Evolutionary conservation across 1,140 invertebrate genomes (phyloP), one percentile per base, ranked within the genome.

Genomic region (Telenomus remus): DNA sequence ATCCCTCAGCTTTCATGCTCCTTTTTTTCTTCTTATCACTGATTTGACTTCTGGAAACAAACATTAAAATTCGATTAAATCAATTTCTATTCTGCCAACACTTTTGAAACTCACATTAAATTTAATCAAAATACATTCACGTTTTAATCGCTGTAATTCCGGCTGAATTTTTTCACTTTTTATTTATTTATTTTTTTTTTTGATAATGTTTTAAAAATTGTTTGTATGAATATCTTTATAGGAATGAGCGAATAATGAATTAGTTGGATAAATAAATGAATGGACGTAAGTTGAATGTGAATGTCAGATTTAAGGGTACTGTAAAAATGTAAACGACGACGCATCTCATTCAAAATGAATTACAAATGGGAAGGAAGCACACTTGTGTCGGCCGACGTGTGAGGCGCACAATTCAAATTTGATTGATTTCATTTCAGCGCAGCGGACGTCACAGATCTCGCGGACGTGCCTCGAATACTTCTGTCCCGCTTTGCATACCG

Each of bases 1-100:
- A 79, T 51, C 82, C 82, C 73, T 87, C 85, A 54, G 84, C 82
- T 84, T 87, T 88, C 87, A 87, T 87, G 53, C 69, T 82, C 63
- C n/a, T 46, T 61, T 11, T 9, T 51, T 35, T 65, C 65, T 27
- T 27, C 2, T 27, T 27, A 27, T 27, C 19, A 27, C 19, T 27
- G 19, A 27, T 27, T 27, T 6, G 19, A 27, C 27, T 35, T 56
- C 73, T 76, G 19, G 54, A 15, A 66, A 75, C 13, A 59, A 11
- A 7, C 15, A 35, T 56, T 56, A 54, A 54, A 53, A 57, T 50
- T 11, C 54, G 53, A 46, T 27, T 27, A 3, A 27, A 3, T 27
- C 19, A 27, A 27, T 27, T 27, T 27, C 19, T 27, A 27, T 27
- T 27, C 19, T 6, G 1, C 19, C 1, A 27, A 27, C 19, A 27